Evolutionary conservation across 2,888 invertebrate species (phyloP).

Genomic region (Zaprionus obscuricornis): DNA sequence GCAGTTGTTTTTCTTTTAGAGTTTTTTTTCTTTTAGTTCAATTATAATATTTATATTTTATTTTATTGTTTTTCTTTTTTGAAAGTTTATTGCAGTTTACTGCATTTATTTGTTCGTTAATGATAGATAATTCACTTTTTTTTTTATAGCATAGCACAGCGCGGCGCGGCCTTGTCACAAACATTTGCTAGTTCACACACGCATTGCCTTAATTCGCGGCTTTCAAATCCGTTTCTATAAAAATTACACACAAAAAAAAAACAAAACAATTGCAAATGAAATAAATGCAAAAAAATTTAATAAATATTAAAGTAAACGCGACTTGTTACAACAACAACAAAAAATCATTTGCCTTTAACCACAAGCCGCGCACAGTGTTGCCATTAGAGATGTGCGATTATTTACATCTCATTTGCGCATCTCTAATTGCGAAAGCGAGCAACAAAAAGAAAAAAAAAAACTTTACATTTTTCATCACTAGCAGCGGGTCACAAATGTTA

Average conservation of each 20-base stretch:
- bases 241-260: constrained; percentile 20
- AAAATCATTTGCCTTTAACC: constrained; percentile 42
- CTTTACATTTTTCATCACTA: constrained; percentile 36
- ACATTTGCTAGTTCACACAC: constrained; percentile 14
- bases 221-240: constrained; percentile 15
- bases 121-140: no score
- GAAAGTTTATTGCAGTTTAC: no score
- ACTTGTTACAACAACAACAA: constrained; percentile 40
- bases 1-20: no score
- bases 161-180: constrained; percentile 35
- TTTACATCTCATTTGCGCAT: constrained; percentile 36
- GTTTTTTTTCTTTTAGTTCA: no score
- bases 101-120: no score
- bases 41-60: no score
- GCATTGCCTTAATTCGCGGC: constrained; percentile 8
- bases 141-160: no score
- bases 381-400: constrained; percentile 52
- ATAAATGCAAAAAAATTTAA: constrained; percentile 7
- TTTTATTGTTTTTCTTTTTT: no score
- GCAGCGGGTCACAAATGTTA: constrained; percentile 48
- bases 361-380: constrained; percentile 50
- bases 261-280: no score
- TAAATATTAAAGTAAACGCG: constrained; percentile 33
- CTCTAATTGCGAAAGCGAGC: constrained; percentile 34
- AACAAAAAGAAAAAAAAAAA: no score